Evolutionary conservation across 2,797 vertebrate species (phyloP).

Genomic region (Spinus olivaceus): DNA sequence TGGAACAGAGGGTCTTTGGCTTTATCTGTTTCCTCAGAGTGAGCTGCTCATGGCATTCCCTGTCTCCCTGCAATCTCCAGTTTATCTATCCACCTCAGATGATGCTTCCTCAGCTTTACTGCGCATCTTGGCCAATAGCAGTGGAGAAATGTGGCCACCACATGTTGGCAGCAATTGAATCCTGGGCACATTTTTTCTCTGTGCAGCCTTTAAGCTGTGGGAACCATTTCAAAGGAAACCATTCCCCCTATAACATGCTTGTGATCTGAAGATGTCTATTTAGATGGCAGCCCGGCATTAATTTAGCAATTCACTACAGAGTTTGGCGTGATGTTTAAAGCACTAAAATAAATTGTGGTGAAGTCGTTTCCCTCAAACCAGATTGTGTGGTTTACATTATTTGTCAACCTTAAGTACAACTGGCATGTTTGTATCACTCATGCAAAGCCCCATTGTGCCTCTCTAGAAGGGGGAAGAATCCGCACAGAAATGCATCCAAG

Average conservation of each 20-base stretch:
- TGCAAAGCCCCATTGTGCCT: constrained; percentile 63
- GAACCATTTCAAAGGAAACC: constrained; percentile 86
- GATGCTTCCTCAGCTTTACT: constrained; percentile 41
- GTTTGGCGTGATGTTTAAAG: constrained; percentile 75
- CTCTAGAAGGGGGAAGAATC: constrained; percentile 54
- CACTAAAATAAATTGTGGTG: constrained; percentile 77
- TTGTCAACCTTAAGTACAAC: constrained; percentile 73
- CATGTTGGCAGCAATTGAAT: constrained; percentile 81
- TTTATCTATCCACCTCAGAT: constrained; percentile 46
- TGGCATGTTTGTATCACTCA: constrained; percentile 71
- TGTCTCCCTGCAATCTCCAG: not conserved
- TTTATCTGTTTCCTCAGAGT: not conserved
- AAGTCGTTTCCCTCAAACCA: constrained; percentile 73
- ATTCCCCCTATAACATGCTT: constrained; percentile 81
- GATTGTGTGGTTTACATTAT: constrained; percentile 77
- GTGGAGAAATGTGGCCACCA: constrained; percentile 84
- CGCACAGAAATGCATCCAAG: constrained; percentile 46
- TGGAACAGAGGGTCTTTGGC: not conserved
- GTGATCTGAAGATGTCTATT: constrained; percentile 82
- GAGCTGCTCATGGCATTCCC: not conserved
- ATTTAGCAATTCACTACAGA: constrained; percentile 76
- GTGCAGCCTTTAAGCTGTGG: constrained; percentile 76
- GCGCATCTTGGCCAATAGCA: constrained; percentile 29
- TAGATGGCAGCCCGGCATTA: constrained; percentile 79
- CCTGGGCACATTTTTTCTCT: constrained; percentile 76